Evolutionary conservation across 2,797 vertebrate genomes (phyloP).

Genomic region (Toxotes lorentzi): DNA sequence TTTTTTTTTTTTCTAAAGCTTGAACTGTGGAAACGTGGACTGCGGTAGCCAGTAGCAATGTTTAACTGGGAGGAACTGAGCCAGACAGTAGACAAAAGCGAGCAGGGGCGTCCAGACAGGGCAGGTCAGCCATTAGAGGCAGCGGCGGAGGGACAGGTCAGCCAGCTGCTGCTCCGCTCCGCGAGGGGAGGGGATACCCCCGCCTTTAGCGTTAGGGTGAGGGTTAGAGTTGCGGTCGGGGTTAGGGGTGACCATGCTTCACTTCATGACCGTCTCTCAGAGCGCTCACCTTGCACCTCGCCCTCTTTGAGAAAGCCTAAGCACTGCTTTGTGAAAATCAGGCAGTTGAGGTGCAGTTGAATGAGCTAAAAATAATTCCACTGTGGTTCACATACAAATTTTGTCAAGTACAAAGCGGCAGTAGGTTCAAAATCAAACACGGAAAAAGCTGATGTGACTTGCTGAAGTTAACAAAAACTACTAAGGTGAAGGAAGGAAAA

Average conservation of each 20-base stretch:
- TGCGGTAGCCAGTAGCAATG: conserved; percentile 80
- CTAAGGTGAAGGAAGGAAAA: conserved; percentile 2
- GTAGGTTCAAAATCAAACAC: not conserved
- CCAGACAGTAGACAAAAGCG: conserved; percentile 97
- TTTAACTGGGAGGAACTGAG: conserved; percentile 90
- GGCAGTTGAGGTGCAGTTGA: conserved; percentile 7
- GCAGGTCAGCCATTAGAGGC: conserved; percentile 90
- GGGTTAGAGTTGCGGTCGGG: conserved; percentile 49
- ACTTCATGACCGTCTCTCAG: conserved; percentile 77
- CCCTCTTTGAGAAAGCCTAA: conserved; percentile 6
- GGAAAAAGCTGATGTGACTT: not conserved
- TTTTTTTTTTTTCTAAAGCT: conserved; percentile 44
- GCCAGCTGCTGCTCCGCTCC: conserved; percentile 88
- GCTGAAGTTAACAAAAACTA: conserved; percentile 6
- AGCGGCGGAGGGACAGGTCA: conserved; percentile 88
- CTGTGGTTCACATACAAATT: not conserved
- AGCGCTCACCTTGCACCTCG: conserved; percentile 55
- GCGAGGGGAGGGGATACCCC: conserved; percentile 49
- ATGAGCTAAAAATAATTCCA: conserved; percentile 22
- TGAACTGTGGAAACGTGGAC: conserved; percentile 78
- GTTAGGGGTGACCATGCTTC: conserved; percentile 80
- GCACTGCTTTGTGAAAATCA: conserved; percentile 16
- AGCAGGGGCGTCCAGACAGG: conserved; percentile 91
- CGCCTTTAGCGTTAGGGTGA: conserved; percentile 61
- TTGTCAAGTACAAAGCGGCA: rapidly evolving